Evolutionary conservation across 2,888 invertebrate species (phyloP), one percentile per base, ranked within the genome.

Genomic region (Drosophila ustulata): DNA sequence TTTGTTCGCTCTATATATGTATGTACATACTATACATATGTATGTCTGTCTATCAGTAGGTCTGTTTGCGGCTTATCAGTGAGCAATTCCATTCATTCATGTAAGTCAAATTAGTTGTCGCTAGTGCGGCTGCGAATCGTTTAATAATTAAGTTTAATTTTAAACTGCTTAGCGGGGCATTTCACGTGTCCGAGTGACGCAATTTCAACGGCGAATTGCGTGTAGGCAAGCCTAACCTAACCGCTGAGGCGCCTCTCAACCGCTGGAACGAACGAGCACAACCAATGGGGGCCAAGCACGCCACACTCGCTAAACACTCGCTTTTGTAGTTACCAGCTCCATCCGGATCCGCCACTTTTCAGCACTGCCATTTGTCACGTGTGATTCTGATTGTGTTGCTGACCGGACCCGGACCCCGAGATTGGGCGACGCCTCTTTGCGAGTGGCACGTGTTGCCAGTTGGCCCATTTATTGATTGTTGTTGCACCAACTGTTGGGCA

Each of bases 81-180:
- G 58, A 46, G 66, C 37, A 68, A 66, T 78, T 84, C 81, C 75
- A 82, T 82, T 82, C 82, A 82, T 82, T 82, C 82, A 87, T 82
- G 82, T 82, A 87, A 82, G 82, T 82, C 79, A 71, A 81, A 81
- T 75, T 68, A 68, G 71, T 67, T 80, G 26, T 70, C 49, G 72
- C 30, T 51, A 18, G 18, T 18, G 56, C 51, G 49, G 56, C 7
- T 68, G 28, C 51, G 71, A 71, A 59, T 71, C 56, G 78, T 66
- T 82, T 64, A 66, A 64, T 70, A 83, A 82, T 74, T 83, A 76
- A 70, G 67, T 81, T 84, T 81, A 62, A 81, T 71, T 81, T 79
- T 69, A 71, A 75, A 83, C 55, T 57, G 78, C 81, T 86, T 67
- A 62, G 72, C 64, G 62, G 45, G 74, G 78, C 80, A 70, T 34